These are phyloP conservation scores for Lasioglossum figueresi DNA, from an alignment of 2,888 invertebrate species.

Conservation along the genomic window DNA sequence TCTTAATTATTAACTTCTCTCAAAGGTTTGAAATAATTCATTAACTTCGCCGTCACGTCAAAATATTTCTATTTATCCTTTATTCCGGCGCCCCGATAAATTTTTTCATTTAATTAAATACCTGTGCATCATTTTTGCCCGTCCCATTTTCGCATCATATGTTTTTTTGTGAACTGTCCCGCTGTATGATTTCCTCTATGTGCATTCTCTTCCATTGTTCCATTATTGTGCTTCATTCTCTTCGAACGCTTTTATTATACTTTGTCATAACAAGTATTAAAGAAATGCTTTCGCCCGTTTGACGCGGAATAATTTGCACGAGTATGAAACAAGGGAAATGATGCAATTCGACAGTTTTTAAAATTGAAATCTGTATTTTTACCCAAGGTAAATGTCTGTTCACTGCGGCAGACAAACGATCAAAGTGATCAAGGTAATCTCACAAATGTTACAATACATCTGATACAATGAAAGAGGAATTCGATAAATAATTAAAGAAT, in stretches of 20 bases:
- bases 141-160: background rate
- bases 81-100: background rate
- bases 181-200: background rate
- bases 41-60: background rate
- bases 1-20: too few species aligned
- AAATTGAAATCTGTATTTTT: background rate
- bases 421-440: background rate
- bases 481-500: background rate
- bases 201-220: background rate
- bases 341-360: background rate
- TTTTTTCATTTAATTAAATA: background rate
- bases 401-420: background rate
- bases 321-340: background rate
- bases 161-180: background rate
- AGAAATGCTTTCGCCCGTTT: too few species aligned
- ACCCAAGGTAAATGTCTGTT: background rate
- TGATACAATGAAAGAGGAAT: background rate
- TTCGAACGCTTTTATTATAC: background rate
- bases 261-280: too few species aligned
- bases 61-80: too few species aligned
- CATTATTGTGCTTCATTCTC: background rate
- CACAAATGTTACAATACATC: background rate
- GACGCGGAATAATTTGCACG: background rate
- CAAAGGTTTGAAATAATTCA: background rate
- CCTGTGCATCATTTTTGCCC: background rate